Percentiles rank a stretch among this genome's conserved stretches.
Conservation (phyloP, 92 coral and sea anemone genomes). For the Umimayanthus kanabou region DNA sequence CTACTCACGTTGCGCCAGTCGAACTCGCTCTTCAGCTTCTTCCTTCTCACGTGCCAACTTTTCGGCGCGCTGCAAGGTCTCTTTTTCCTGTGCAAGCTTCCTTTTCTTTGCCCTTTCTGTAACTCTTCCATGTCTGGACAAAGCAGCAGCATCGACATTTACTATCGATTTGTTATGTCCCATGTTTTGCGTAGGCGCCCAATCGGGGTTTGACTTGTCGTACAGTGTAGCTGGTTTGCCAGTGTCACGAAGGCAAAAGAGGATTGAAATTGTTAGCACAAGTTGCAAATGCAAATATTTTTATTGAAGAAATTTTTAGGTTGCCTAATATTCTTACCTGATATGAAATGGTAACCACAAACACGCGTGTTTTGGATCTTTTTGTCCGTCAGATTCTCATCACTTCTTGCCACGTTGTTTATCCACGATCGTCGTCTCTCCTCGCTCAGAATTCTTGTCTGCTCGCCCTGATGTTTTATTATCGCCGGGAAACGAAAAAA, state of each 20-base stretch:
- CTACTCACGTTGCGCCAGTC: too few relatives aligned
- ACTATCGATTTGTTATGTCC: too few relatives aligned
- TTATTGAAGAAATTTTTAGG: background rate
- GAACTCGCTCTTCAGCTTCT: too few relatives aligned
- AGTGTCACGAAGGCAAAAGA: too few relatives aligned
- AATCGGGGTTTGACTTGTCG: too few relatives aligned
- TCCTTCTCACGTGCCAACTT: background rate
- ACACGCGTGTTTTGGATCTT: constrained; percentile 53
- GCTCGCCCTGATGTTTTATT: background rate
- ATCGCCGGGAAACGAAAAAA: background rate
- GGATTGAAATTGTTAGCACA: too few relatives aligned
- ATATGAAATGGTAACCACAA: constrained; percentile 60
- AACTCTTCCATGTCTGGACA: background rate
- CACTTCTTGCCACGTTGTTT: constrained; percentile 38
- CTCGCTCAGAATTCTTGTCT: background rate
- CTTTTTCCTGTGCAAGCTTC: constrained; percentile 16
- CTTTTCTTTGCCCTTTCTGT: constrained; percentile 1
- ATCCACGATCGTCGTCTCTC: constrained; percentile 51
- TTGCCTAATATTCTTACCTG: constrained; percentile 36
- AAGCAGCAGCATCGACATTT: background rate
- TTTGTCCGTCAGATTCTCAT: constrained; percentile 45
- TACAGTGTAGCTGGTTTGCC: too few relatives aligned
- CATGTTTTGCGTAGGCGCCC: too few relatives aligned
- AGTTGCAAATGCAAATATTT: background rate
- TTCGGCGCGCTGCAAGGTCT: constrained; percentile 13